Evolutionary conservation across 2,888 invertebrate species (phyloP).

Genomic region (Polydrusus cervinus): DNA sequence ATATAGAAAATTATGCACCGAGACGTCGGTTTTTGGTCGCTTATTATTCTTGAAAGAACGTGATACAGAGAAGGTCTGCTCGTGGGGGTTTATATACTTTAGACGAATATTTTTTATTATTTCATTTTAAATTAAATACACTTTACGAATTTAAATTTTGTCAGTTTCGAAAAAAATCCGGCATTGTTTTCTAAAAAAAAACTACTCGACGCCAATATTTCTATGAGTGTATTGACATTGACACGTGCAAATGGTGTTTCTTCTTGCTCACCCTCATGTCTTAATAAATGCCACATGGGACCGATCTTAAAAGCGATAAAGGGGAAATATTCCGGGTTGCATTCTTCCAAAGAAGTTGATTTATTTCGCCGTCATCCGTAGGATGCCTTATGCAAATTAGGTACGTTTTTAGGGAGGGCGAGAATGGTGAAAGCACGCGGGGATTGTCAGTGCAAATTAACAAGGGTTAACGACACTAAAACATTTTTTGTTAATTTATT

Average conservation of each 20-base stretch:
- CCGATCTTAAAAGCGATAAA: slow-evolving; percentile 23
- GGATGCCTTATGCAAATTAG: slow-evolving; percentile 8
- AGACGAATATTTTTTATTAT: no score
- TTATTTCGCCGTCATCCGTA: slow-evolving; percentile 1
- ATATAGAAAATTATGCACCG: no score
- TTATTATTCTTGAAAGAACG: no score
- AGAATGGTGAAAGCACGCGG: not conserved
- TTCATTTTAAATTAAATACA: no score
- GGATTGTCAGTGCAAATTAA: slow-evolving; percentile 13
- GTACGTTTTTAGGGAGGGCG: slow-evolving; percentile 10
- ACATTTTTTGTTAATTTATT: no score
- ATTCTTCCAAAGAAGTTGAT: slow-evolving; percentile 22
- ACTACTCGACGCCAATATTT: no score
- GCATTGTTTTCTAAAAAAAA: no score
- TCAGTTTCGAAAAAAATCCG: no score
- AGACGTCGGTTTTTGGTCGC: no score
- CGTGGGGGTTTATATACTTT: no score
- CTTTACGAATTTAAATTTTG: no score
- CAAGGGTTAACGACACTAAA: slow-evolving; percentile 11
- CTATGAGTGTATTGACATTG: not conserved
- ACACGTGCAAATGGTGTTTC: not conserved
- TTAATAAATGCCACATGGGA: slow-evolving; percentile 23
- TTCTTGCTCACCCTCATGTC: slow-evolving; percentile 12
- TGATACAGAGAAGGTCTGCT: no score
- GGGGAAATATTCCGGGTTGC: slow-evolving; percentile 5